Evolutionary conservation across 2,888 invertebrate genomes (phyloP).

Genomic region (Serrognathus titanus): DNA sequence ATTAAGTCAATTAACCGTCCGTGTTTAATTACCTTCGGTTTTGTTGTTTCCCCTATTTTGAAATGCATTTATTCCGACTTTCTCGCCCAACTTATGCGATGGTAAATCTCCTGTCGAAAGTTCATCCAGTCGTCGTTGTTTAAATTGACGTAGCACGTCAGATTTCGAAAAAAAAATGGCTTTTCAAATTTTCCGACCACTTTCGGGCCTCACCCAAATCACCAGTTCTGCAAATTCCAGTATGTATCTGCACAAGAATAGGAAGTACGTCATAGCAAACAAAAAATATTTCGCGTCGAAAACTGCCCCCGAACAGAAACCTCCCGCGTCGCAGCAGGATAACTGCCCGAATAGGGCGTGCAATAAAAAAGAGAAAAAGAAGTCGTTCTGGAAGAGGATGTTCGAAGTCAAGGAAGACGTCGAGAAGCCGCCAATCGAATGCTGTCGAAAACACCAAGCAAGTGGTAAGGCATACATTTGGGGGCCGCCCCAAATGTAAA

Average conservation of each 20-base stretch:
- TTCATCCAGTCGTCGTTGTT: too few species aligned
- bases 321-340: background rate
- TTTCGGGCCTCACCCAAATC: background rate
- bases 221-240: background rate
- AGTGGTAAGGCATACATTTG: background rate
- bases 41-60: too few species aligned
- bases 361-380: constrained; percentile 16
- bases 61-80: too few species aligned
- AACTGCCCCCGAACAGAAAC: background rate
- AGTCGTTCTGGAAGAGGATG: constrained; percentile 19
- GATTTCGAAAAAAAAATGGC: constrained; percentile 4
- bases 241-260: constrained; percentile 16
- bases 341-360: constrained; percentile 14
- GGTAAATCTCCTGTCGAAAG: too few species aligned
- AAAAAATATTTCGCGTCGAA: constrained; percentile 2
- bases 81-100: too few species aligned
- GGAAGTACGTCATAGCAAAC: constrained; percentile 12
- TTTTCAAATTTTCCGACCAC: background rate
- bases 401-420: constrained; percentile 6
- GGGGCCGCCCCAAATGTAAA: background rate
- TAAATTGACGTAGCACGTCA: background rate
- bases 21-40: too few species aligned
- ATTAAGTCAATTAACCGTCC: too few species aligned
- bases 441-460: constrained; percentile 9
- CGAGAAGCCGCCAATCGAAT: constrained; percentile 14